Conservation (phyloP, 1,140 invertebrate species). For the Aphaenogaster floridana region DNA sequence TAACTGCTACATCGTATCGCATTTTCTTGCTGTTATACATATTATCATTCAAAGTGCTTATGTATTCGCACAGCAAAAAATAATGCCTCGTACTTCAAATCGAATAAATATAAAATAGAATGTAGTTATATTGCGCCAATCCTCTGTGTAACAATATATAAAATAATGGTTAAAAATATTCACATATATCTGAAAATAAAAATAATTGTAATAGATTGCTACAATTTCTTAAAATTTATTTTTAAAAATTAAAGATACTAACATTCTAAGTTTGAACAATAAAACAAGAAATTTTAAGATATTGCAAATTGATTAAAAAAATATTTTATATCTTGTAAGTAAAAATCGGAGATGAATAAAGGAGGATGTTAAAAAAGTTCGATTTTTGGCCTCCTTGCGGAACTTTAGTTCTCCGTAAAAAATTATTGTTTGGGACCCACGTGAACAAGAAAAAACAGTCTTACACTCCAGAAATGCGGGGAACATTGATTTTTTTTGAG, state of each 20-base stretch:
- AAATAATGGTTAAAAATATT: background rate
- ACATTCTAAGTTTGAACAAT: background rate
- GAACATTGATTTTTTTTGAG: no score
- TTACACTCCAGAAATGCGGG: no score
- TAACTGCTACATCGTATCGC: background rate
- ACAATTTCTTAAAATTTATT: no score
- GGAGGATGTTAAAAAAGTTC: no score
- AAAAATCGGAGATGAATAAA: background rate
- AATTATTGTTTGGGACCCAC: no score
- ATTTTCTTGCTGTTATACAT: background rate
- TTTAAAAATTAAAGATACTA: background rate
- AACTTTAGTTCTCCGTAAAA: no score
- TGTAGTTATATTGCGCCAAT: background rate
- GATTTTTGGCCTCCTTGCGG: no score
- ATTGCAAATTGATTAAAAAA: background rate
- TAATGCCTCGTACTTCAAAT: background rate
- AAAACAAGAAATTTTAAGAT: background rate
- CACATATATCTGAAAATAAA: background rate
- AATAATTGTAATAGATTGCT: background rate
- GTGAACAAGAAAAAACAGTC: no score
- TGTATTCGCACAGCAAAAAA: background rate
- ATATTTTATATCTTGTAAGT: background rate
- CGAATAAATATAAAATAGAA: constrained; percentile 1
- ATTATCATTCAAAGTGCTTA: background rate
- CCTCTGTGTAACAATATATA: background rate